A percentile compares a stretch with the other conserved stretches of the same genome.
phyloP scores from a whole-genome alignment of 1,140 invertebrate species.

The Cherax destructor region DNA sequence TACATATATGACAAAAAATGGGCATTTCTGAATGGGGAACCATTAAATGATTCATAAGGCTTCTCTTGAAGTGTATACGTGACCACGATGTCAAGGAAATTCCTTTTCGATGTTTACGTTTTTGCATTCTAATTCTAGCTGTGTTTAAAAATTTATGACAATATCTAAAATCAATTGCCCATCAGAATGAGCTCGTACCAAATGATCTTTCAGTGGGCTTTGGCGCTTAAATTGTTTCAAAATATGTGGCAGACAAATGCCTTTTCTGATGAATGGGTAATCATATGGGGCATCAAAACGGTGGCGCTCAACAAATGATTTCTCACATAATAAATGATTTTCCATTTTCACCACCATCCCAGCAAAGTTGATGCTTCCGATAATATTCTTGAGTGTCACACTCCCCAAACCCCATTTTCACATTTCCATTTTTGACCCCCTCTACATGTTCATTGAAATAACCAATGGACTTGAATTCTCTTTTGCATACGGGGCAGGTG shows the following conservation, averaged over 20 bases:
- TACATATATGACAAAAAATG: slow-evolving; percentile 39
- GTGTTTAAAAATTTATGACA: slow-evolving; percentile 57
- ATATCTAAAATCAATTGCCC: slow-evolving; percentile 12
- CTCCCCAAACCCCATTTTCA: slow-evolving; percentile 58
- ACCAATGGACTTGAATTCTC: slow-evolving; percentile 70
- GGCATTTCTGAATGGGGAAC: slow-evolving; percentile 41
- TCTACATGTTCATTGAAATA: slow-evolving; percentile 69
- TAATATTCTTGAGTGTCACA: slow-evolving; percentile 62
- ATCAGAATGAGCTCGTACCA: slow-evolving; percentile 59
- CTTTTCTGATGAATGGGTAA: slow-evolving; percentile 61
- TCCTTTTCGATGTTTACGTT: slow-evolving; percentile 42
- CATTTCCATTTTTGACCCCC: slow-evolving; percentile 70
- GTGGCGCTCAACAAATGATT: slow-evolving; percentile 62
- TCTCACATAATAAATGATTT: slow-evolving; percentile 55
- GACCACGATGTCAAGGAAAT: slow-evolving; percentile 43
- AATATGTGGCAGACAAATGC: slow-evolving; percentile 60
- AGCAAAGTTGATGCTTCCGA: slow-evolving; percentile 57
- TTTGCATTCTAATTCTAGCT: slow-evolving; percentile 56
- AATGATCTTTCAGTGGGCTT: slow-evolving; percentile 63
- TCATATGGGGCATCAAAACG: slow-evolving; percentile 67
- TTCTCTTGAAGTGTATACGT: slow-evolving; percentile 43
- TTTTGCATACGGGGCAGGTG: slow-evolving; percentile 63
- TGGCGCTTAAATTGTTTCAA: slow-evolving; percentile 67
- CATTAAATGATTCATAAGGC: slow-evolving; percentile 49
- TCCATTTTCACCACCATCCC: slow-evolving; percentile 50